phyloP scores from a whole-genome alignment of 2,797 vertebrate genomes.

The Melanotaenia maccullochi region DNA sequence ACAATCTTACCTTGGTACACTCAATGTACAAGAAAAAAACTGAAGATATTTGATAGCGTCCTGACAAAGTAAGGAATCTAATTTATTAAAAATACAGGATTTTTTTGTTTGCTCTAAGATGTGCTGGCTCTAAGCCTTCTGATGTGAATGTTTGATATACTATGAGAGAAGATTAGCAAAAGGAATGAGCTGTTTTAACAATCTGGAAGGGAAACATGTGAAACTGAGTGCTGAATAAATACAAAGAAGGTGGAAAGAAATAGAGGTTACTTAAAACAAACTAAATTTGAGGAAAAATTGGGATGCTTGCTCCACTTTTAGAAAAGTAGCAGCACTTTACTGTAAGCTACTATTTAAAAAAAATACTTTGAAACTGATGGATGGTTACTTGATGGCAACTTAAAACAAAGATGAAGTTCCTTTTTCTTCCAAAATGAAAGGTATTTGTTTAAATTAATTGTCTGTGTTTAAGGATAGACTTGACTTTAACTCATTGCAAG shows the following conservation, averaged over 20 bases:
- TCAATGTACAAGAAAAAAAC: background rate
- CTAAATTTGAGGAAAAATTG: background rate
- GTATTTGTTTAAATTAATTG: background rate
- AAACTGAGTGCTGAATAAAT: background rate
- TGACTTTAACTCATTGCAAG: background rate
- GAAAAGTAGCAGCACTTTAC: background rate
- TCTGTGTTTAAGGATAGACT: background rate
- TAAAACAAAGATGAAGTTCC: background rate
- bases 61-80: background rate
- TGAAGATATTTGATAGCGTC: background rate
- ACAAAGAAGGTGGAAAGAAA: background rate
- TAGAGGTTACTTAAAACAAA: background rate
- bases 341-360: background rate
- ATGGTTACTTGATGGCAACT: background rate
- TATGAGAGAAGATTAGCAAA: background rate
- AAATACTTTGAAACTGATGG: background rate
- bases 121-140: background rate
- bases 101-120: background rate
- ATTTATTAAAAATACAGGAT: background rate
- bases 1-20: conserved; percentile 12
- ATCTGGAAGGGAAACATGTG: background rate
- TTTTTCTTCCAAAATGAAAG: background rate
- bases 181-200: background rate
- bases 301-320: background rate
- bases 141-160: background rate